Evolutionary conservation across 2,888 invertebrate genomes (phyloP).

Genomic region (Drosophila barbarae): DNA sequence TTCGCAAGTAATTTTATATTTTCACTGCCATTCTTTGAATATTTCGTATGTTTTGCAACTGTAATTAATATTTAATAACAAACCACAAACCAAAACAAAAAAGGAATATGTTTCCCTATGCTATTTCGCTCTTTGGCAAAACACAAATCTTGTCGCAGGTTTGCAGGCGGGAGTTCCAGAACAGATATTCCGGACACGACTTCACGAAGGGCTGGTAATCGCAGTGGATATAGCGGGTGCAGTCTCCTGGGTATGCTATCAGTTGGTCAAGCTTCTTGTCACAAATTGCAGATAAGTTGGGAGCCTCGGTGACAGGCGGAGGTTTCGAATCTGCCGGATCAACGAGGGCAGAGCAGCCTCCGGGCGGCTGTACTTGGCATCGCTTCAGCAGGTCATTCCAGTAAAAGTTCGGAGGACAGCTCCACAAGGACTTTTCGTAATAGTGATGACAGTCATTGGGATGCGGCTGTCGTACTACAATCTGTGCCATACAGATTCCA

Average conservation of each 20-base stretch:
- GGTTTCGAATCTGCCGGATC: neutral
- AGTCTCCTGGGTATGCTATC: constrained; percentile 50
- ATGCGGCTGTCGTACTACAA: constrained; percentile 1
- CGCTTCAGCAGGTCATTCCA: constrained; percentile 43
- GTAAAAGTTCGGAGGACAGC: constrained; percentile 30
- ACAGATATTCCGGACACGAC: constrained; percentile 46
- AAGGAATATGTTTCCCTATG: neutral
- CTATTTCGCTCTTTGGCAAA: constrained; percentile 2
- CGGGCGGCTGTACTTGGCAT: constrained; percentile 24
- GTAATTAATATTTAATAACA: constrained; percentile 70
- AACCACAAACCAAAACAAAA: constrained; percentile 12
- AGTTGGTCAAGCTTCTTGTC: constrained; percentile 12
- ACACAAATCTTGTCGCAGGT: constrained; percentile 59
- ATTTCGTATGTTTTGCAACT: constrained; percentile 47
- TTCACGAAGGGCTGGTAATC: constrained; percentile 59
- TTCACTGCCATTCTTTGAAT: constrained; percentile 53
- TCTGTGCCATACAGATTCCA: constrained; percentile 4
- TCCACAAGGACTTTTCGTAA: constrained; percentile 22
- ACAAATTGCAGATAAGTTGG: constrained; percentile 7
- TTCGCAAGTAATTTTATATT: constrained; percentile 49
- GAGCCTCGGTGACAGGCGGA: neutral
- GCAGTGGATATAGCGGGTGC: constrained; percentile 51
- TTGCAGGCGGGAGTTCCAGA: constrained; percentile 52
- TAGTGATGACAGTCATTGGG: constrained; percentile 49
- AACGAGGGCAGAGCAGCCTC: neutral